Conservation (phyloP, 2,888 invertebrate species). For the Acanthosepion esculentum region DNA sequence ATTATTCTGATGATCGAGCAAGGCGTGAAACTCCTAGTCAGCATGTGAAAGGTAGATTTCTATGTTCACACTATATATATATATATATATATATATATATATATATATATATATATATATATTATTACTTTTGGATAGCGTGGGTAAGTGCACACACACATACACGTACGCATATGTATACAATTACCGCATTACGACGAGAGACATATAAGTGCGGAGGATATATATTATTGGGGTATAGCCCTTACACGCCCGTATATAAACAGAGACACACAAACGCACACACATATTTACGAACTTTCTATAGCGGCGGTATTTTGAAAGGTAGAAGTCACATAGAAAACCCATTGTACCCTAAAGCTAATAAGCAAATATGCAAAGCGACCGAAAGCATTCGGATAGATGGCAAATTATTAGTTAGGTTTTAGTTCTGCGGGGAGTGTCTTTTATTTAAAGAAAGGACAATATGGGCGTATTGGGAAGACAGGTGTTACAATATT, state of each 20-base stretch:
- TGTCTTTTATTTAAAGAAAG: constrained; percentile 22
- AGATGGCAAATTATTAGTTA: background rate
- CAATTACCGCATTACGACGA: background rate
- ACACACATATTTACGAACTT: background rate
- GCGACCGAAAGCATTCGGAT: background rate
- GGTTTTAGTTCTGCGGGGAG: background rate
- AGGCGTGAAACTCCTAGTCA: too few relatives aligned
- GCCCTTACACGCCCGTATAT: too few relatives aligned
- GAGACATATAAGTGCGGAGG: too few relatives aligned
- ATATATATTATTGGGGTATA: background rate
- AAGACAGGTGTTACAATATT: background rate
- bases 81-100: too few relatives aligned
- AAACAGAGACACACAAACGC: too few relatives aligned
- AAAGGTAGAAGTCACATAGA: background rate
- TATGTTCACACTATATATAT: too few relatives aligned
- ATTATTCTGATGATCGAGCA: too few relatives aligned
- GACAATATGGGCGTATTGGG: background rate
- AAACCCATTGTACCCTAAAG: background rate
- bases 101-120: too few relatives aligned
- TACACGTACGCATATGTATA: background rate
- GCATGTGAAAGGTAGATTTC: too few relatives aligned
- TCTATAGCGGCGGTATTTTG: constrained; percentile 4
- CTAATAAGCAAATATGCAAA: background rate
- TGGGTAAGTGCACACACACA: too few relatives aligned
- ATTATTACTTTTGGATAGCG: too few relatives aligned